phyloP scores from a whole-genome alignment of 1,140 invertebrate genomes.

The Cydia amplana region DNA sequence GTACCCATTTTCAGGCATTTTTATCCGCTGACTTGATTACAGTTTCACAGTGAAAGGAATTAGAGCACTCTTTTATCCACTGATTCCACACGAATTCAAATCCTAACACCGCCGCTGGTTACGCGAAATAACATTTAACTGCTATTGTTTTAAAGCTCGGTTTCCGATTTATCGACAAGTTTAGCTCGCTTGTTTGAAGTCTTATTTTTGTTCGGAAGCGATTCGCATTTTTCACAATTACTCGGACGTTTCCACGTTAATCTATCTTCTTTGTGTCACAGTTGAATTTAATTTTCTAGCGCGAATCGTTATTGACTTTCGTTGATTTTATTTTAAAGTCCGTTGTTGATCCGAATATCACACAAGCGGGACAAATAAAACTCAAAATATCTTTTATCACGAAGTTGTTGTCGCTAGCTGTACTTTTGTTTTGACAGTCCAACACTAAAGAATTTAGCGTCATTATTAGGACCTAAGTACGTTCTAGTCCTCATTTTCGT shows the following conservation, averaged over 20 bases:
- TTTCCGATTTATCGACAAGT: conserved; percentile 46
- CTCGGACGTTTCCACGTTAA: conserved; percentile 72
- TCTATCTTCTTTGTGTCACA: conserved; percentile 73
- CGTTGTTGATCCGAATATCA: conserved; percentile 26
- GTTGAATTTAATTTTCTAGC: conserved; percentile 68
- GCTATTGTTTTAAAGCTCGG: conserved; percentile 44
- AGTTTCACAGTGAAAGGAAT: conserved; percentile 23
- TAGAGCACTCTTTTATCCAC: conserved; percentile 5
- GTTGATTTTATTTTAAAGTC: conserved; percentile 58
- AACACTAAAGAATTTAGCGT: too few relatives aligned
- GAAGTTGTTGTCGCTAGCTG: too few relatives aligned
- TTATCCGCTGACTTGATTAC: conserved; percentile 12
- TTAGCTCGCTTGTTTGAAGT: conserved; percentile 43
- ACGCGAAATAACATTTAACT: conserved; percentile 18
- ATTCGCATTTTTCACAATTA: conserved; percentile 77
- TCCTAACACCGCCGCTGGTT: not conserved
- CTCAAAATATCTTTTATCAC: too few relatives aligned
- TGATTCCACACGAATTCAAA: conserved; percentile 23
- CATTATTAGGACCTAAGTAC: too few relatives aligned
- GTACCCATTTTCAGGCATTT: conserved; percentile 1
- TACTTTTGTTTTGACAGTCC: too few relatives aligned
- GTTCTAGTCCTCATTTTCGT: too few relatives aligned
- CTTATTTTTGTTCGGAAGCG: conserved; percentile 61
- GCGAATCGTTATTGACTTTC: conserved; percentile 63
- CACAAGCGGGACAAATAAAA: not conserved